Percentiles rank a stretch among this genome's conserved stretches.
These are phyloP conservation scores for Pterocles orientalis DNA, from an alignment of 2,113 vertebrate genomes.

Conservation along the genomic window DNA sequence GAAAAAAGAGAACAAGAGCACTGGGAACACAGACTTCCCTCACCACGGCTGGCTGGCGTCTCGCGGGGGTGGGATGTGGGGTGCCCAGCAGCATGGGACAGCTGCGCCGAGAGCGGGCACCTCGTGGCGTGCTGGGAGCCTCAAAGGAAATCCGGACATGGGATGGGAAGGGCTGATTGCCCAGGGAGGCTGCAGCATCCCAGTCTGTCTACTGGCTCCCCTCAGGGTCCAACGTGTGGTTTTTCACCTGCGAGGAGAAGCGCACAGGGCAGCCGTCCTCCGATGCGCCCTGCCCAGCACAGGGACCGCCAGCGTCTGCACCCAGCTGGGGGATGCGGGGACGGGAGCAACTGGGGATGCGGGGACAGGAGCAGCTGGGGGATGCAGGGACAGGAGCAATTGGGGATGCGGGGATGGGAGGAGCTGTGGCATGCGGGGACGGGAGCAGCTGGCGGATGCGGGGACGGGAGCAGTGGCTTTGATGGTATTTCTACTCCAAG, in stretches of 20 bases:
- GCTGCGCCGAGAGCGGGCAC: fast-evolving
- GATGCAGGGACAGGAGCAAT: no score
- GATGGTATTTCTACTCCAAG: not conserved
- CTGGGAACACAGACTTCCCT: not conserved
- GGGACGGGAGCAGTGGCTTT: not conserved
- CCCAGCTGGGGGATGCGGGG: not conserved
- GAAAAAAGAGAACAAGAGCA: not conserved
- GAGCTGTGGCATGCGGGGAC: not conserved
- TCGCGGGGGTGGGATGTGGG: fast-evolving
- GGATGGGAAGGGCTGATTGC: not conserved
- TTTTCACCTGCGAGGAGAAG: slow-evolving; percentile 51
- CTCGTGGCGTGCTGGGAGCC: not conserved
- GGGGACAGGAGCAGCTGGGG: no score
- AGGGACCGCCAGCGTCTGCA: fast-evolving
- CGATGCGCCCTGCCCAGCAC: fast-evolving
- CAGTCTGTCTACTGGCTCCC: not conserved
- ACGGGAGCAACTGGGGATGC: no score
- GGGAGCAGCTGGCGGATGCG: not conserved
- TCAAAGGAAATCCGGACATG: not conserved
- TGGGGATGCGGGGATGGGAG: not conserved
- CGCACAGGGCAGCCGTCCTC: not conserved
- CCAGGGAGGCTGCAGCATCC: fast-evolving
- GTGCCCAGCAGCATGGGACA: not conserved
- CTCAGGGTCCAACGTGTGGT: not conserved
- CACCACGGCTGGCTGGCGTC: fast-evolving